Percentiles rank a stretch among this genome's conserved stretches.
phyloP scores from a whole-genome alignment of 1,140 invertebrate species.

The Varroa destructor region DNA sequence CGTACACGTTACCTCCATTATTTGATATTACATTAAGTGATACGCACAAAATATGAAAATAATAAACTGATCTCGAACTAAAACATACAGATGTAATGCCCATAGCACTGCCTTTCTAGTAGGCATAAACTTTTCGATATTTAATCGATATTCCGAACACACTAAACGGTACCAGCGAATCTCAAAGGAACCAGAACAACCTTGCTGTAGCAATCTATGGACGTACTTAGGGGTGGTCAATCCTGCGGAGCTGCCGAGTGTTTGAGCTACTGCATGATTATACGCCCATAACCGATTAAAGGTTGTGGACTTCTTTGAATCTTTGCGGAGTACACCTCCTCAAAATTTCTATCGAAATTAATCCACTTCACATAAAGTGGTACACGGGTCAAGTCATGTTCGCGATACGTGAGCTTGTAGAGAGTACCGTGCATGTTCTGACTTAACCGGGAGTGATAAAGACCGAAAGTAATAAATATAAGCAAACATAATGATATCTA shows the following conservation, averaged over 20 bases:
- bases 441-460: constrained; percentile 78
- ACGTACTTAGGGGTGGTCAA: constrained; percentile 55
- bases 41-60: constrained; percentile 31
- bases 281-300: constrained; percentile 59
- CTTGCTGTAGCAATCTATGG: neutral
- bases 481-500: constrained; percentile 62
- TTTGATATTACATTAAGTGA: constrained; percentile 47
- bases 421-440: constrained; percentile 78
- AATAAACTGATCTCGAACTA: constrained; percentile 45
- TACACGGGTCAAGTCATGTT: constrained; percentile 67
- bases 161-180: constrained; percentile 49
- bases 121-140: neutral
- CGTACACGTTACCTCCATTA: constrained; percentile 52
- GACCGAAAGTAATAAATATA: constrained; percentile 66
- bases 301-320: constrained; percentile 57
- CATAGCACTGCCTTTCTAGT: constrained; percentile 48
- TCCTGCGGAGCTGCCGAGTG: constrained; percentile 60
- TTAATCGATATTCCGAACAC: neutral
- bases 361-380: constrained; percentile 72
- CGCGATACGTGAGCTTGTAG: constrained; percentile 70
- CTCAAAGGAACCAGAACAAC: constrained; percentile 12
- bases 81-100: constrained; percentile 49
- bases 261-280: constrained; percentile 60
- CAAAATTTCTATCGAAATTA: constrained; percentile 59
- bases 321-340: constrained; percentile 51